A percentile compares a stretch with the other conserved stretches of the same genome.
Evolutionary conservation across 2,888 invertebrate genomes (phyloP).

Genomic region (Lydus trimaculatus): DNA sequence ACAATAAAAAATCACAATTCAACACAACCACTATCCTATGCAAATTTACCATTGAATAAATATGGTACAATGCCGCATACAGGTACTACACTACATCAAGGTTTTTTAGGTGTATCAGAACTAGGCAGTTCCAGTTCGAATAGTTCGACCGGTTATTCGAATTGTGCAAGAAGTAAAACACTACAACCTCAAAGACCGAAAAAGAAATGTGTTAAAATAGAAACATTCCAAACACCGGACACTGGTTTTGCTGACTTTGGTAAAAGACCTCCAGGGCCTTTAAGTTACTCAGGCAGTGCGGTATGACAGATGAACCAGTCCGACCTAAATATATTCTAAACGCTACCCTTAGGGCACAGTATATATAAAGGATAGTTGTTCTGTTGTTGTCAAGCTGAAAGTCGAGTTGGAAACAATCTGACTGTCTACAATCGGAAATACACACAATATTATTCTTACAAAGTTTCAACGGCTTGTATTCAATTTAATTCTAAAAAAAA

Average conservation of each 20-base stretch:
- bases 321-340: constrained; percentile 39
- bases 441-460: too few species aligned
- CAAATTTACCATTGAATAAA: constrained; percentile 48
- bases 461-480: too few species aligned
- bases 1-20: constrained; percentile 58
- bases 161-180: constrained; percentile 54
- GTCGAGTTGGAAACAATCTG: background rate
- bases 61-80: constrained; percentile 56
- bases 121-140: constrained; percentile 57
- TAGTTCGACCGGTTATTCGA: constrained; percentile 55
- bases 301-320: constrained; percentile 50
- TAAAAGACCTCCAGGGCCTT: constrained; percentile 21
- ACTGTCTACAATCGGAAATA: background rate
- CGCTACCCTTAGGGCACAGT: constrained; percentile 27
- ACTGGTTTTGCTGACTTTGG: constrained; percentile 52
- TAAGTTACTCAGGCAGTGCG: constrained; percentile 57
- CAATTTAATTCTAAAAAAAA: too few species aligned
- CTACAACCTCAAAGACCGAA: constrained; percentile 54
- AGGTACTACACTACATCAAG: constrained; percentile 57
- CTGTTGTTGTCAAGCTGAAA: constrained; percentile 8
- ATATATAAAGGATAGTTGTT: constrained; percentile 11
- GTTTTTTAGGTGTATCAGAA: constrained; percentile 58
- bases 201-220: constrained; percentile 59
- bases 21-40: constrained; percentile 44
- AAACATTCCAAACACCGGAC: constrained; percentile 58